Evolutionary conservation across 2,888 invertebrate genomes (phyloP).

Genomic region (Sympetrum striolatum): DNA sequence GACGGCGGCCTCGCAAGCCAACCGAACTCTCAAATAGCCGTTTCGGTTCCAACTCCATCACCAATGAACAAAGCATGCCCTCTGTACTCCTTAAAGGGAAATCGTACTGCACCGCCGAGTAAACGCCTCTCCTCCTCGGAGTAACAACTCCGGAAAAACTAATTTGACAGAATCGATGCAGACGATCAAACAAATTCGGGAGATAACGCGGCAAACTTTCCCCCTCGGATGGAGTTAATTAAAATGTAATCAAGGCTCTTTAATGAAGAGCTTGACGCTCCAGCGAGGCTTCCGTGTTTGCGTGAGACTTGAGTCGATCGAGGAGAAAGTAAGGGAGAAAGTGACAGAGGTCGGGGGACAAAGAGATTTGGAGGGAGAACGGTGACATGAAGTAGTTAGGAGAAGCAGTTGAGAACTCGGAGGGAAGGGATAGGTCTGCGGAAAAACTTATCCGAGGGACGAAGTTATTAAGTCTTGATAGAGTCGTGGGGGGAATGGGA

Average conservation of each 20-base stretch:
- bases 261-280: not conserved
- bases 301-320: not conserved
- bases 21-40: no score
- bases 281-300: not conserved
- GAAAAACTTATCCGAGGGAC: not conserved
- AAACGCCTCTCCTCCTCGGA: no score
- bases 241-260: not conserved
- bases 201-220: no score
- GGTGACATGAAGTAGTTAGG: not conserved
- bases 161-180: no score
- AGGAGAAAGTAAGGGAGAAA: not conserved
- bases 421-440: not conserved
- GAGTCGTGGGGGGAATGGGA: conserved; percentile 15
- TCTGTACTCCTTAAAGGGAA: no score
- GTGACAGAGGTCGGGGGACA: not conserved
- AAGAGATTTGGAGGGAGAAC: not conserved
- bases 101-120: no score
- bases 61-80: no score
- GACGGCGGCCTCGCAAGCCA: no score
- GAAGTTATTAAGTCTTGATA: conserved; percentile 29
- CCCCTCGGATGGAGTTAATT: no score
- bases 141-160: no score
- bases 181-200: no score
- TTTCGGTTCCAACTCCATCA: no score
- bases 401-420: not conserved